These are phyloP conservation scores for Drosophila borborema DNA, from an alignment of 2,888 invertebrate species.

Conservation along the genomic window DNA sequence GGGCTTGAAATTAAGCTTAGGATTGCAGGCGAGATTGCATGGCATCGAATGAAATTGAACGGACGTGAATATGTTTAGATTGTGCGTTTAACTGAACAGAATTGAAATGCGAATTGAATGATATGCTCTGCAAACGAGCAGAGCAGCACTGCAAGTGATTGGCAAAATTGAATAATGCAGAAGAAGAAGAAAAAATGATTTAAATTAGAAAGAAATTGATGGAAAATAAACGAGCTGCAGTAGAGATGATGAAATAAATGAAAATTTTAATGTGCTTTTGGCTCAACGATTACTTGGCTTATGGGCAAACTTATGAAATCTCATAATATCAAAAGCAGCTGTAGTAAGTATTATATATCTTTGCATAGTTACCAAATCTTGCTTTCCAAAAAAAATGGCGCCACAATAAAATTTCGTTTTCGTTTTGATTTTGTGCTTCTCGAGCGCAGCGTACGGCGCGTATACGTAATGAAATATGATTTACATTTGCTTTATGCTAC, in stretches of 20 bases:
- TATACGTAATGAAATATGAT: constrained; percentile 52
- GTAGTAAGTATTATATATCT: background rate
- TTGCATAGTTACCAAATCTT: background rate
- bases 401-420: constrained; percentile 38
- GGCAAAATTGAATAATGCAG: background rate
- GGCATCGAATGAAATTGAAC: constrained; percentile 34
- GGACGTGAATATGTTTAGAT: constrained; percentile 21
- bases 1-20: constrained; percentile 41
- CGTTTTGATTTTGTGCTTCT: constrained; percentile 34
- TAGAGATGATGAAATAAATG: background rate
- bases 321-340: background rate
- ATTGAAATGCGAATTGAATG: constrained; percentile 17
- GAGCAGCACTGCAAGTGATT: constrained; percentile 24
- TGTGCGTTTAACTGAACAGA: constrained; percentile 22
- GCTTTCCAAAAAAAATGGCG: constrained; percentile 23
- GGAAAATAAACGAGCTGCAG: constrained; percentile 1
- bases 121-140: constrained; percentile 7
- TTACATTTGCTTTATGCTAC: constrained; percentile 49
- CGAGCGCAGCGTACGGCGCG: constrained; percentile 14
- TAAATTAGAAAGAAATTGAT: constrained; percentile 35
- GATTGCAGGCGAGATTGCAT: constrained; percentile 35
- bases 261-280: background rate
- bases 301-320: background rate
- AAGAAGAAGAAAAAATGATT: constrained; percentile 19
- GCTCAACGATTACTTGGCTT: no score